A percentile compares a stretch with the other conserved stretches of the same genome.
Conservation (phyloP, 2,888 invertebrate genomes). For the Rhamnusium bicolor region DNA sequence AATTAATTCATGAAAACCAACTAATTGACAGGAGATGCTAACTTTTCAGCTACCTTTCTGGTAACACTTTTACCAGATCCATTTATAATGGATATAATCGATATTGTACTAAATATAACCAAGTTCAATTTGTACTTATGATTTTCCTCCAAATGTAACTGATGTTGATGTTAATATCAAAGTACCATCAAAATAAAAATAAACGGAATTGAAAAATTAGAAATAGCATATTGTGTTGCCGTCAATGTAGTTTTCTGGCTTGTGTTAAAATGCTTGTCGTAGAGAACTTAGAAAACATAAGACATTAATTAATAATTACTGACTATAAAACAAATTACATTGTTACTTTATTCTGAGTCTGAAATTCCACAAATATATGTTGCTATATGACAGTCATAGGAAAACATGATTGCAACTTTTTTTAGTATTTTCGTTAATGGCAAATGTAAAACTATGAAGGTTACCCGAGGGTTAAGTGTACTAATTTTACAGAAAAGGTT, state of each 20-base stretch:
- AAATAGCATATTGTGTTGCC: not conserved
- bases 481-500: too few relatives aligned
- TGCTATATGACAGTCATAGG: too few relatives aligned
- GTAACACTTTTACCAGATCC: not conserved
- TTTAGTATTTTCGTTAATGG: too few relatives aligned
- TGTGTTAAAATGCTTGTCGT: slow-evolving; percentile 23
- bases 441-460: too few relatives aligned
- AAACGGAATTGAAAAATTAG: not conserved
- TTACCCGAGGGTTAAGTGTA: too few relatives aligned
- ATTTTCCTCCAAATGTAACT: not conserved
- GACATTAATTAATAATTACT: not conserved
- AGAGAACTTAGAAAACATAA: not conserved
- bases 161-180: not conserved
- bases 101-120: not conserved
- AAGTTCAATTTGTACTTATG: not conserved
- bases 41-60: not conserved
- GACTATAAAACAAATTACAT: not conserved
- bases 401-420: too few relatives aligned
- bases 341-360: too few relatives aligned
- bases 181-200: not conserved
- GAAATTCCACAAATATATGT: too few relatives aligned
- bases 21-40: not conserved
- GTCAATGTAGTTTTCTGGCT: not conserved
- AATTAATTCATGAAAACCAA: not conserved
- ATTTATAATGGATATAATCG: not conserved